These are phyloP conservation scores for Bombus terrestris DNA, from an alignment of 1,140 invertebrate genomes.

Conservation along the genomic window DNA sequence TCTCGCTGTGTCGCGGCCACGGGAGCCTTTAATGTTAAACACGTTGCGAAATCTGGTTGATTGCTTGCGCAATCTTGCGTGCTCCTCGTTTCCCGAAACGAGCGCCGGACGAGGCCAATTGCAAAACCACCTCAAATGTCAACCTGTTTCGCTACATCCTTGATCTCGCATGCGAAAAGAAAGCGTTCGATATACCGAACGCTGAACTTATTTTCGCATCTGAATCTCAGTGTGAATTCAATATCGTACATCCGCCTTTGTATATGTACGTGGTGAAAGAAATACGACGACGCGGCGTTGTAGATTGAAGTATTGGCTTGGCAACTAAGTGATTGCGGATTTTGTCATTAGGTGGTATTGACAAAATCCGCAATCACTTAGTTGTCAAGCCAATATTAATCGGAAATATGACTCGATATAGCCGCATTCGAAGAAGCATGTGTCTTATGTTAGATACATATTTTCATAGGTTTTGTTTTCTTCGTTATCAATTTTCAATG, in stretches of 20 bases:
- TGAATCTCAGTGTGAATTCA: not conserved
- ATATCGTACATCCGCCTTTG: not conserved
- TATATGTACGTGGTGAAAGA: too few species aligned
- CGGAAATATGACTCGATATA: too few species aligned
- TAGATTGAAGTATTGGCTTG: not conserved
- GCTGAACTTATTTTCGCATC: not conserved
- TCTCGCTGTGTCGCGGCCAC: constrained; percentile 25
- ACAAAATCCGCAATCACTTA: too few species aligned
- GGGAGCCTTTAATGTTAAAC: constrained; percentile 44
- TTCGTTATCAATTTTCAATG: too few species aligned
- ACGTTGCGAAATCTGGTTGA: constrained; percentile 51
- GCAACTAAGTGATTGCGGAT: too few species aligned
- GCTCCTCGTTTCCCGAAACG: constrained; percentile 52
- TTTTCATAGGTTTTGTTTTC: too few species aligned
- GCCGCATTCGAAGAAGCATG: too few species aligned
- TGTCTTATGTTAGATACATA: too few species aligned
- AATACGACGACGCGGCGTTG: not conserved
- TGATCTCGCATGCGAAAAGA: constrained; percentile 25
- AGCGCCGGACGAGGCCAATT: constrained; percentile 28
- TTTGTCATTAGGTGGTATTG: too few species aligned
- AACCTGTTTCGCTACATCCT: constrained; percentile 48
- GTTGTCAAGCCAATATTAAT: too few species aligned
- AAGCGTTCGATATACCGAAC: not conserved
- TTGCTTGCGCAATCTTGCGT: constrained; percentile 38
- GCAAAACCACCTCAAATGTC: constrained; percentile 31